A percentile compares a stretch with the other conserved stretches of the same genome.
These are phyloP conservation scores for Morelia viridis DNA, from an alignment of 2,797 vertebrate species.

Conservation along the genomic window DNA sequence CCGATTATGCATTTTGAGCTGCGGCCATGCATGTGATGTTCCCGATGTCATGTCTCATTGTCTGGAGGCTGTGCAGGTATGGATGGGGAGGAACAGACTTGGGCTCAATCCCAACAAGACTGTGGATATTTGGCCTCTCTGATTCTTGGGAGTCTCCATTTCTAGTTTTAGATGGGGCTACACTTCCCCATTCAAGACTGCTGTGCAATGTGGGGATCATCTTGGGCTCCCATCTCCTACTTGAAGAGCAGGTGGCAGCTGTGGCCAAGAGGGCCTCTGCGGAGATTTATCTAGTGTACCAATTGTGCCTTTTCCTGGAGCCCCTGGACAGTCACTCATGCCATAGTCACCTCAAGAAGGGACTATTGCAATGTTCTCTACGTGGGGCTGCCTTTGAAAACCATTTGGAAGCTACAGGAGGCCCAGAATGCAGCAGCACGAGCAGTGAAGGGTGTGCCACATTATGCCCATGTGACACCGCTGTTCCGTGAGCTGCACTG, in stretches of 20 bases:
- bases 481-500: not conserved
- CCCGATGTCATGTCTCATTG: too few species aligned
- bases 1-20: too few species aligned
- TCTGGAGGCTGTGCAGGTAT: too few species aligned
- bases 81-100: not conserved
- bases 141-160: not conserved
- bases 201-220: not conserved
- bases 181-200: not conserved
- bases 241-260: not conserved
- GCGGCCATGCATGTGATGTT: too few species aligned
- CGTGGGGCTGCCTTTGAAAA: not conserved
- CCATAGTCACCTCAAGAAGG: not conserved
- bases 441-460: not conserved
- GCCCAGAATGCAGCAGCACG: not conserved
- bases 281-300: not conserved
- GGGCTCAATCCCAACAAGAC: not conserved
- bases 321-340: not conserved
- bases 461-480: not conserved
- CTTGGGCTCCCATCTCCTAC: not conserved
- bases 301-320: not conserved
- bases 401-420: not conserved
- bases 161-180: not conserved
- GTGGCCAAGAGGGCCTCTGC: not conserved
- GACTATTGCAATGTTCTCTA: not conserved
- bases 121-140: not conserved